Conservation (phyloP, 2,113 vertebrate species). For the Engystomops pustulosus region DNA sequence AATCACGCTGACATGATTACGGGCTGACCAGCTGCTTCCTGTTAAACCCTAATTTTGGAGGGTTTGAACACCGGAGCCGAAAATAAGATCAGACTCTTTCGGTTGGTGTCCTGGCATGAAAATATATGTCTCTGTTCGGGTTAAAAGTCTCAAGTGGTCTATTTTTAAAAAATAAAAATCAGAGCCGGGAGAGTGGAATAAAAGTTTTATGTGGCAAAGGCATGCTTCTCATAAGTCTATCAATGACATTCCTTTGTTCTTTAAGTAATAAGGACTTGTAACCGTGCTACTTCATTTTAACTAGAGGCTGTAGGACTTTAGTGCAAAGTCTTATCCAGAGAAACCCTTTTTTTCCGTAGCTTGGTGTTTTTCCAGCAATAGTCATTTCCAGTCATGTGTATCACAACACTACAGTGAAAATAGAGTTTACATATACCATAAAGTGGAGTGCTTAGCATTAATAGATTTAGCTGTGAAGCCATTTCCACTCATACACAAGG, state of each 20-base stretch:
- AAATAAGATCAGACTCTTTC: constrained; percentile 30
- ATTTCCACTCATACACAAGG: background rate
- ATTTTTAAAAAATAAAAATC: background rate
- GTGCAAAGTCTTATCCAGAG: background rate
- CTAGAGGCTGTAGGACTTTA: background rate
- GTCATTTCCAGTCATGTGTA: constrained; percentile 2
- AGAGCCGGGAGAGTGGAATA: background rate
- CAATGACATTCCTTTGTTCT: background rate
- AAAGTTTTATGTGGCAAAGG: background rate
- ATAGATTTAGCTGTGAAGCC: background rate
- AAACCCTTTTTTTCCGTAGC: background rate
- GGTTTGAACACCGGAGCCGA: constrained; percentile 20
- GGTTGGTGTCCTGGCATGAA: background rate
- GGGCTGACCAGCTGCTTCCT: constrained; percentile 31
- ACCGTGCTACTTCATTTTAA: background rate
- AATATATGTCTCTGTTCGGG: background rate
- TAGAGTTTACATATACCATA: background rate
- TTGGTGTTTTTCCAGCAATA: background rate
- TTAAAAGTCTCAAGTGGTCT: background rate
- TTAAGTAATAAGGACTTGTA: constrained; percentile 1
- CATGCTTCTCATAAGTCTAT: constrained; percentile 10
- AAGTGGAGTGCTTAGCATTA: background rate
- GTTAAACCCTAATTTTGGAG: constrained; percentile 29
- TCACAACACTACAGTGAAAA: background rate
- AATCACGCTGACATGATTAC: constrained; percentile 41